Evolutionary conservation across 2,113 vertebrate species (phyloP).

Genomic region (Hystrix brachyura): DNA sequence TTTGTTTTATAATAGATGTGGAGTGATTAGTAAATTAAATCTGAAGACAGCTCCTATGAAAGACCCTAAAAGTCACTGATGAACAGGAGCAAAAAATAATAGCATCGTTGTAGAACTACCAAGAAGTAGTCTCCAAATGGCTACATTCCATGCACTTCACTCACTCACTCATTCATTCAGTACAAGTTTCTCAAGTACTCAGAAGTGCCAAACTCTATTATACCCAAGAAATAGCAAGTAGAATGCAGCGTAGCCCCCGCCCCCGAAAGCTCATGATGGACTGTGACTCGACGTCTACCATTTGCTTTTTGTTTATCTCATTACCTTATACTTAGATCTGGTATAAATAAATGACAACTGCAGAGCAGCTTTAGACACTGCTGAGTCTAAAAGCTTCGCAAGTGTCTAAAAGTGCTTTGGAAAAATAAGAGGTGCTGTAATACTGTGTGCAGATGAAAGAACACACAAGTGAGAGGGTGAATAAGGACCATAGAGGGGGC

Average conservation of each 20-base stretch:
- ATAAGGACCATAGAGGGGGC: accelerated
- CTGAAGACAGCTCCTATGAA: neutral
- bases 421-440: neutral
- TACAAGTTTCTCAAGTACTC: neutral
- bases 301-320: neutral
- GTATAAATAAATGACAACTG: neutral
- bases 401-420: neutral
- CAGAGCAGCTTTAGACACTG: neutral
- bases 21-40: slow-evolving; percentile 28
- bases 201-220: neutral
- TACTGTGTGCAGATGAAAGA: neutral
- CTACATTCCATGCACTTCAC: neutral
- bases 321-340: neutral
- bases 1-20: neutral
- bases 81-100: neutral
- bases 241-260: neutral
- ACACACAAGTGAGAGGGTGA: no score
- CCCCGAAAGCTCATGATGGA: neutral
- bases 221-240: neutral
- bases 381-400: neutral
- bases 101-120: neutral
- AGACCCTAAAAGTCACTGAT: neutral
- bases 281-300: neutral
- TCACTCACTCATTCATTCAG: neutral
- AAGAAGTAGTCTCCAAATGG: neutral